phyloP scores from a whole-genome alignment of 1,140 invertebrate genomes.

The Pararge aegeria region DNA sequence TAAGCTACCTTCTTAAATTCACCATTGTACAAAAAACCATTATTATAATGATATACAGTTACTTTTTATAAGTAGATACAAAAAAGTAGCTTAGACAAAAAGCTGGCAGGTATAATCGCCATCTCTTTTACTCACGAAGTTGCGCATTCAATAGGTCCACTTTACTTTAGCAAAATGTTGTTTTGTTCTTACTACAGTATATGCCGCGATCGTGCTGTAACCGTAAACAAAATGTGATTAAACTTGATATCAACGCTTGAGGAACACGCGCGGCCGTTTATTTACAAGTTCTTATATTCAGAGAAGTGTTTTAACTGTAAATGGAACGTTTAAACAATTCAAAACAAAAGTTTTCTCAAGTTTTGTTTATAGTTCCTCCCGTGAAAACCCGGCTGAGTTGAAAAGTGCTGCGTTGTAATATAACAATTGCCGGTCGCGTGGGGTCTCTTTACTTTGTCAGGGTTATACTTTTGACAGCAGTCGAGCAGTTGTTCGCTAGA shows the following conservation, averaged over 20 bases:
- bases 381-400: slow-evolving; percentile 47
- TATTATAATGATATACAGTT: slow-evolving; percentile 20
- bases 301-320: slow-evolving; percentile 41
- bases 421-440: slow-evolving; percentile 32
- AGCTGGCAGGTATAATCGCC: slow-evolving; percentile 36
- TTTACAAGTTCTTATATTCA: slow-evolving; percentile 18
- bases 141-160: slow-evolving; percentile 15
- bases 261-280: slow-evolving; percentile 46
- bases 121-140: slow-evolving; percentile 41
- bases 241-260: slow-evolving; percentile 51
- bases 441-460: slow-evolving; percentile 48
- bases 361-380: slow-evolving; percentile 59
- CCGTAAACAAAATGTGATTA: slow-evolving; percentile 53
- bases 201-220: slow-evolving; percentile 49
- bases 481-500: slow-evolving; percentile 48
- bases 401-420: slow-evolving; percentile 42
- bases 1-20: slow-evolving; percentile 10
- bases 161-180: slow-evolving; percentile 12
- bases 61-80: slow-evolving; percentile 24
- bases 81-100: slow-evolving; percentile 23
- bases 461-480: slow-evolving; percentile 58
- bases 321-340: slow-evolving; percentile 46
- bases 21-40: slow-evolving; percentile 38
- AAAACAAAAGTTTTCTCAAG: slow-evolving; percentile 54
- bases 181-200: not conserved